Conservation (phyloP, 2,797 vertebrate genomes). For the Pristis pectinata region DNA sequence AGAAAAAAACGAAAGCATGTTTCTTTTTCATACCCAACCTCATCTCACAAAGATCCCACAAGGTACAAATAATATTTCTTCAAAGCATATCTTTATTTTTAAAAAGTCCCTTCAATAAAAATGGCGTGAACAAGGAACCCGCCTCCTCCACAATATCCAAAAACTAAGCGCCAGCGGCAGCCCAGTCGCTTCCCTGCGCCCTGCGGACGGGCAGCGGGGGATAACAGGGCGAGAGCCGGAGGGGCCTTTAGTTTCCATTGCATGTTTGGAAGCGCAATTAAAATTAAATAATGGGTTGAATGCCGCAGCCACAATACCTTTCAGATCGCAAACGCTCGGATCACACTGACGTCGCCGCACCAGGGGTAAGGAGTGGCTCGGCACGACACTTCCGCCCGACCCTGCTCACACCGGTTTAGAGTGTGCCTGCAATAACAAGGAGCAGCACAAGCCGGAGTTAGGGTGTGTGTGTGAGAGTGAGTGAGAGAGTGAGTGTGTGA, state of each 20-base stretch:
- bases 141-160: constrained; percentile 7
- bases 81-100: background rate
- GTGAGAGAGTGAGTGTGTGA: too few species aligned
- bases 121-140: constrained; percentile 32
- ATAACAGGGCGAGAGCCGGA: background rate
- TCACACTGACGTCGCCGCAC: background rate
- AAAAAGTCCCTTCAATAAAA: constrained; percentile 5
- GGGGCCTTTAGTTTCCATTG: background rate
- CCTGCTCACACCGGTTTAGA: background rate
- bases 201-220: background rate
- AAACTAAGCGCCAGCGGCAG: background rate
- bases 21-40: background rate
- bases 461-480: too few species aligned
- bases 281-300: background rate
- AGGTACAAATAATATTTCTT: background rate
- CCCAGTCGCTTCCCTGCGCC: background rate
- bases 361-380: constrained; percentile 24
- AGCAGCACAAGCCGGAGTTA: background rate
- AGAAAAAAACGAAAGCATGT: background rate
- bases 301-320: constrained; percentile 1
- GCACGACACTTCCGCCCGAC: constrained; percentile 23
- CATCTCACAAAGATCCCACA: too few species aligned
- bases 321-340: background rate
- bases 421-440: too few species aligned
- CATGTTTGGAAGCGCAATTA: background rate